Conservation (phyloP, 2,888 invertebrate species). For the Hofmannophila pseudospretella region DNA sequence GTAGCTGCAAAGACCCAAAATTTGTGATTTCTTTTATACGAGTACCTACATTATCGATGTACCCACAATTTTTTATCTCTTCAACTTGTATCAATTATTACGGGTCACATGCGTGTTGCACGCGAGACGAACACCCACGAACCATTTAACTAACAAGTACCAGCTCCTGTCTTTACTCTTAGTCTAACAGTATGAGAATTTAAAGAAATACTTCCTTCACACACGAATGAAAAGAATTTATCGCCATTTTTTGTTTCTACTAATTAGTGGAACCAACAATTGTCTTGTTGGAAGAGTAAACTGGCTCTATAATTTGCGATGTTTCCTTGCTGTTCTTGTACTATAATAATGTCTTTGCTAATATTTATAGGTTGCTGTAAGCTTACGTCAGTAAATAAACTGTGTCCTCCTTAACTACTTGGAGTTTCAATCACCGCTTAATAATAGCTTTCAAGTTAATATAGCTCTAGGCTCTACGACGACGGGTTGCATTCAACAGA, state of each 20-base stretch:
- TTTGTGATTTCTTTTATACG: neutral
- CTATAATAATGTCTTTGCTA: too few species aligned
- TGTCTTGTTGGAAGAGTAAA: neutral
- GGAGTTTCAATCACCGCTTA: too few species aligned
- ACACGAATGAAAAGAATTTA: neutral
- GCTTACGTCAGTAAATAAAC: too few species aligned
- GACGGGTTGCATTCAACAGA: too few species aligned
- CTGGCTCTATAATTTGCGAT: neutral
- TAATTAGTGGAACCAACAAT: neutral
- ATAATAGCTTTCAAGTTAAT: too few species aligned
- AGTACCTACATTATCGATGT: neutral
- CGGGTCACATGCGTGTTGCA: conserved; percentile 36
- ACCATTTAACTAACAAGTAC: conserved; percentile 25
- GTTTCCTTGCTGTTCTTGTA: neutral
- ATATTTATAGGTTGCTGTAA: too few species aligned
- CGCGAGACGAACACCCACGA: conserved; percentile 39
- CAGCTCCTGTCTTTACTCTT: conserved; percentile 5
- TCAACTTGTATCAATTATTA: conserved; percentile 20
- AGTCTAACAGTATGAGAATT: neutral
- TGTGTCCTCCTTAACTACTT: too few species aligned
- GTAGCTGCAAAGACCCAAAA: neutral
- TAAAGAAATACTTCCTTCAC: neutral
- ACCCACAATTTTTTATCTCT: conserved; percentile 7
- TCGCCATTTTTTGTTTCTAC: neutral
- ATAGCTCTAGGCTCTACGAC: too few species aligned